Evolutionary conservation across 1,140 invertebrate genomes (phyloP).

Genomic region (Geopemphigus sp.): DNA sequence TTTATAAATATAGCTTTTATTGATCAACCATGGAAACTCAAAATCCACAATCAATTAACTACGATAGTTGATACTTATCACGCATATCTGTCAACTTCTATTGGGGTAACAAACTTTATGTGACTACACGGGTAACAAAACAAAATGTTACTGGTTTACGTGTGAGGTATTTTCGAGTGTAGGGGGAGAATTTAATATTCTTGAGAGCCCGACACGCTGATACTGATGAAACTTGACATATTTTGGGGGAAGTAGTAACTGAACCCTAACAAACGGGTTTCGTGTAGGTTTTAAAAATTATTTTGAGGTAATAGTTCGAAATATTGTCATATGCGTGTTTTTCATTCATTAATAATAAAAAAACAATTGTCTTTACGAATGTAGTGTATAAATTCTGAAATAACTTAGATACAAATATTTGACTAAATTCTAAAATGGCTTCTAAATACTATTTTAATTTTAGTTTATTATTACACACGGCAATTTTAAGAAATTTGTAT

Average conservation of each 20-base stretch:
- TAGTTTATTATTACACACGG: no score
- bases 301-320: neutral
- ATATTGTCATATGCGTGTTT: neutral
- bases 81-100: constrained; percentile 38
- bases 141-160: constrained; percentile 23
- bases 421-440: no score
- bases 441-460: no score
- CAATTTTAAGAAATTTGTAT: no score
- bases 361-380: no score
- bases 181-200: constrained; percentile 40
- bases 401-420: no score
- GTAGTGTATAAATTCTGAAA: no score
- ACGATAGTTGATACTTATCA: constrained; percentile 17
- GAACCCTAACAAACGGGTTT: constrained; percentile 8
- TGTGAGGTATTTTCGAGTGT: constrained; percentile 4
- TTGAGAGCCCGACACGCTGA: constrained; percentile 38
- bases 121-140: constrained; percentile 1
- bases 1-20: neutral
- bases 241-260: constrained; percentile 23
- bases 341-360: neutral
- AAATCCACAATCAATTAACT: constrained; percentile 11
- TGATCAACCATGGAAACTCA: neutral
- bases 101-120: constrained; percentile 23
- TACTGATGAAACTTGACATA: constrained; percentile 45
- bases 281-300: neutral